Base-by-base conservation (phyloP, 2,797 vertebrate genomes). In the Chelmon rostratus region DNA sequence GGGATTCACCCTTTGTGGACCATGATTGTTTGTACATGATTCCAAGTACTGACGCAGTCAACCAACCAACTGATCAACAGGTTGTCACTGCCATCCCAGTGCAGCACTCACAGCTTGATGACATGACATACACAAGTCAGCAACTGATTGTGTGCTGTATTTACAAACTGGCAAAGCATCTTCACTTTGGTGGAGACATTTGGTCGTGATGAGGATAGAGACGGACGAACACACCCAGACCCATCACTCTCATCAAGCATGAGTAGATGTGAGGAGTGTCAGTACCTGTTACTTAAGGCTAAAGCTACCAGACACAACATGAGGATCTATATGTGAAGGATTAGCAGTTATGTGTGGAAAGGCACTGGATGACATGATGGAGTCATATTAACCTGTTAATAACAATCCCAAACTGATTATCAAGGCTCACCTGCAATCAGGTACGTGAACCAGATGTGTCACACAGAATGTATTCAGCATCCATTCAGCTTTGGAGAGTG, bases 211-310 rank as follows among this genome's bases (percentile, higher is more conserved):
- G 23, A 38, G 35, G 35, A 52, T 31, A 2, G 19, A 23, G 19
- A 21, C 9, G 8, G 11, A 37, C 23, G 2, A 23, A 52, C 15
- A 40, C 47, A 50, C 12, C 52, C 28, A 16, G 19, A 33, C 28
- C 56, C 53, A 58, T 53, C 64, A 7, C 23, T 42, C 65, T 73
- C 40, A 64, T 72, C 64, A 68, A 25, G 28, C 47, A 40, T 46
- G 37, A 35, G 11, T 18, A 40, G n/a, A n/a, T 49, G 28, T 68
- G 57, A 53, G 56, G 61, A 23, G 28, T 44, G 46, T 61, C 56
- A 42, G 5, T 2, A 49, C 37, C 71, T 64, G 68, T 72, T 73
- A 35, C 70, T 65, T 58, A 38, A 56, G 23, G 64, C 62, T 47
- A 38, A 21, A 59, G 40, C 70, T n/a, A 62, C 2, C 67, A 64